Base-by-base conservation (phyloP, 2,888 invertebrate genomes). In the Drosophila lacicola region DNA sequence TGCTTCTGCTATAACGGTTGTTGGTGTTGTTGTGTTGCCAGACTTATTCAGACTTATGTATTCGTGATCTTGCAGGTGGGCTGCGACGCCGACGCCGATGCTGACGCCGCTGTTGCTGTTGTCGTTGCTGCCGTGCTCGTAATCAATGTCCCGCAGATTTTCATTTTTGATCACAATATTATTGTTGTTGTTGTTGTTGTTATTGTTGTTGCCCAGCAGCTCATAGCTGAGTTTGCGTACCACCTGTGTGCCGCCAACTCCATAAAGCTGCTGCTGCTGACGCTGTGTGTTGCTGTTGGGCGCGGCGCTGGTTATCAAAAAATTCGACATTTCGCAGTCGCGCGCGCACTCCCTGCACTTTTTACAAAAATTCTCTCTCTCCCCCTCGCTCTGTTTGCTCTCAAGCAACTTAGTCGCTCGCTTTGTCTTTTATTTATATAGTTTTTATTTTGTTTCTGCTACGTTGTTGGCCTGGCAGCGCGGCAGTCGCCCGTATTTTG, bases 21-120 rank as follows among this genome's bases (percentile, higher is more conserved):
- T 61, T 45, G 67, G 44, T 36, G 80, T 45, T 45, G 54, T 58
- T 41, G 62, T 46, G 55, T 17, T 53, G 14, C 60, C 96, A 88
- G 96, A 96, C 44, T 75, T 77, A 10, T 61, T 77, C 64, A 77
- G 70, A 72, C 81, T 87, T 80, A 97, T 97, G 93, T 97, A 97
- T 83, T 96, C 97, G 91, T 97, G 97, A 92, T 97, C 97, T 86
- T 96, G 94, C 87, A 97, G 94, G 93, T 97, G 97, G 25, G 91
- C 86, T 39, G 91, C 91, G 55, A 82, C 88, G 19, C 69, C 73
- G 36, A 65, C 61, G 63, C 65, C 63, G 39, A 51, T 68, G 53
- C 74, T 75, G 57, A 57, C 80, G 64, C 34, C 71, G 41, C 57
- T 75, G 70, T 55, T 76, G 62, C 54, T 68, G 53, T 75, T 75